Percentiles rank a stretch among this genome's conserved stretches.
Conservation (phyloP, 1,140 invertebrate species). For the Mactra quadrangularis region DNA sequence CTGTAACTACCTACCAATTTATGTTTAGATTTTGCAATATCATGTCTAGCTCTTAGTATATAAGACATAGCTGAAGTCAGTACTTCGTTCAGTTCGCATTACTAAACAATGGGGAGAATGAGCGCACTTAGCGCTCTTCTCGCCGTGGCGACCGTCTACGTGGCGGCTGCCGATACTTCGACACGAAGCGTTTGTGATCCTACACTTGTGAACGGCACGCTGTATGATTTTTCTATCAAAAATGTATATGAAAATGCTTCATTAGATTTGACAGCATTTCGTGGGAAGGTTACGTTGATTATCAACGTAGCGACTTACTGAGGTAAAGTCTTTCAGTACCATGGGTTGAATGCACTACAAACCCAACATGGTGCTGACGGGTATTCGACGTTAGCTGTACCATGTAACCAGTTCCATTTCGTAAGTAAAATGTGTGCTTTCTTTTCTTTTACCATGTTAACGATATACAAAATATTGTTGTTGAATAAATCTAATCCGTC, state of each 20-base stretch:
- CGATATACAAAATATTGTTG: too few relatives aligned
- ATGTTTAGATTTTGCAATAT: too few relatives aligned
- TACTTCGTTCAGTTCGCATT: too few relatives aligned
- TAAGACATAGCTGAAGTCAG: too few relatives aligned
- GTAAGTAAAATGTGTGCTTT: too few relatives aligned
- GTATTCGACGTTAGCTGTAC: slow-evolving; percentile 84
- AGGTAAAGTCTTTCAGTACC: slow-evolving; percentile 79
- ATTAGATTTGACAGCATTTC: slow-evolving; percentile 50
- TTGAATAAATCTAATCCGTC: too few relatives aligned
- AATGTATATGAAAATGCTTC: slow-evolving; percentile 51
- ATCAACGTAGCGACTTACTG: slow-evolving; percentile 86
- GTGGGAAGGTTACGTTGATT: slow-evolving; percentile 82
- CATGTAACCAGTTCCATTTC: slow-evolving; percentile 86
- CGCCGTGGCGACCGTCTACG: neutral
- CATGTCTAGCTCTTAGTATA: too few relatives aligned
- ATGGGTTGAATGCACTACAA: slow-evolving; percentile 79
- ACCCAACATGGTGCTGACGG: slow-evolving; percentile 64
- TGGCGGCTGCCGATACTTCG: neutral
- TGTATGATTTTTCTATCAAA: slow-evolving; percentile 64
- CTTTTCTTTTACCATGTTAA: too few relatives aligned
- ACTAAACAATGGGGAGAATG: neutral
- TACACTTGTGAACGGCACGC: neutral
- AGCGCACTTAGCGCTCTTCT: neutral
- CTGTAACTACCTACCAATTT: too few relatives aligned
- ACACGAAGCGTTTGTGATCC: neutral